Conservation (phyloP, 2,113 vertebrate species). For the Phyllopteryx taeniolatus region DNA sequence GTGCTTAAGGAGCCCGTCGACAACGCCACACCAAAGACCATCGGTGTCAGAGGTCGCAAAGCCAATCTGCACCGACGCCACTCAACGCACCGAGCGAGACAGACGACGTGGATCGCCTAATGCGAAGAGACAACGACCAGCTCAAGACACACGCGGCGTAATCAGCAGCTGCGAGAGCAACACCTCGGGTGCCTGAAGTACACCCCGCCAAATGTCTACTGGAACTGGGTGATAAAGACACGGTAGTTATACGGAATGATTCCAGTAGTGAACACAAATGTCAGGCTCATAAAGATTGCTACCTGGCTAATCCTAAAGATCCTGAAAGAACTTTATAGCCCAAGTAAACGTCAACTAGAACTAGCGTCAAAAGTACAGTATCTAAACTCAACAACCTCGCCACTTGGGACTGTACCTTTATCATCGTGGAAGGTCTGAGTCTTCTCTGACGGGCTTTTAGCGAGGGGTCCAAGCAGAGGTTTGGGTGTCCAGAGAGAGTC, state of each 20-base stretch:
- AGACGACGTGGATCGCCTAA: conserved; percentile 52
- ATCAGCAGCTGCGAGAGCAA: conserved; percentile 15
- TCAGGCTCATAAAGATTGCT: background rate
- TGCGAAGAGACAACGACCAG: conserved; percentile 58
- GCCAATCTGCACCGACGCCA: conserved; percentile 38
- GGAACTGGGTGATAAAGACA: background rate
- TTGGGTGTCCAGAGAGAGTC: conserved; percentile 81
- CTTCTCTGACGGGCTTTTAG: conserved; percentile 32
- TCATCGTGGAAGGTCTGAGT: conserved; percentile 45
- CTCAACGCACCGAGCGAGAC: conserved; percentile 25
- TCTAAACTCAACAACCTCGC: background rate
- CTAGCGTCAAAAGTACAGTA: background rate
- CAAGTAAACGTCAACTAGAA: background rate
- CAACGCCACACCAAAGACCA: conserved; percentile 40
- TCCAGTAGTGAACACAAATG: background rate
- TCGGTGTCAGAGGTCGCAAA: conserved; percentile 51
- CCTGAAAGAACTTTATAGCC: background rate
- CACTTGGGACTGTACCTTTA: conserved; percentile 52
- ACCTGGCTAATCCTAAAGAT: background rate
- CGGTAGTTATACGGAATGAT: background rate
- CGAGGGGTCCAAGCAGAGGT: conserved; percentile 56
- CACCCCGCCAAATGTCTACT: background rate
- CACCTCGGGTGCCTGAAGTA: conserved; percentile 27
- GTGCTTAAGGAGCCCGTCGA: conserved; percentile 19
- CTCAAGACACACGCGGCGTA: background rate